Evolutionary conservation across 1,140 invertebrate species (phyloP).

Genomic region (Patella vulgata): DNA sequence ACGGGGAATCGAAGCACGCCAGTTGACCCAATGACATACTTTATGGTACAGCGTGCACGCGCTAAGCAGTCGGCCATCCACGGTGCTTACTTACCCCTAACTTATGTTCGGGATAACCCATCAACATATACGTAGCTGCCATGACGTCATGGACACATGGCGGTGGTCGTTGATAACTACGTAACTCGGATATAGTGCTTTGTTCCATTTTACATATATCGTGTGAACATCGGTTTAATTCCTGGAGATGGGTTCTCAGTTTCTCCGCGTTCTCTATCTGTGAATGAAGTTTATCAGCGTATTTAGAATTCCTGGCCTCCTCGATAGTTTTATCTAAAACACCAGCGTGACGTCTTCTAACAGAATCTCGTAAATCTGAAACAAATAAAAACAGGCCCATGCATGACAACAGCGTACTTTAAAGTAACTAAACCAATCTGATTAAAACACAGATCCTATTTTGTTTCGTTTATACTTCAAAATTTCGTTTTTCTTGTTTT

Average conservation of each 20-base stretch:
- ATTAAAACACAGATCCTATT: too few relatives aligned
- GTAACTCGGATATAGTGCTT: slow-evolving; percentile 52
- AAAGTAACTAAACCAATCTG: too few relatives aligned
- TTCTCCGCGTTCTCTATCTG: slow-evolving; percentile 47
- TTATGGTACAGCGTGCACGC: too few relatives aligned
- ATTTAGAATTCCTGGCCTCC: slow-evolving; percentile 39
- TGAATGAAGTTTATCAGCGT: slow-evolving; percentile 34
- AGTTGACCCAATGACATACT: too few relatives aligned
- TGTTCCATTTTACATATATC: slow-evolving; percentile 46
- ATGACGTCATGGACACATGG: slow-evolving; percentile 52
- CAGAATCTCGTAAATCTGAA: slow-evolving; percentile 54
- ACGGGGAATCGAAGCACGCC: too few relatives aligned
- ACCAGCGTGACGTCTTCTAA: slow-evolving; percentile 45
- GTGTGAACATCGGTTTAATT: slow-evolving; percentile 34
- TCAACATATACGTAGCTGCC: slow-evolving; percentile 49
- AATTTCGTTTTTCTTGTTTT: too few relatives aligned
- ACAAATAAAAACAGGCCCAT: too few relatives aligned
- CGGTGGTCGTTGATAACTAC: slow-evolving; percentile 53
- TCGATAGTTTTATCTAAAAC: slow-evolving; percentile 50
- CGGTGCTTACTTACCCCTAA: slow-evolving; percentile 45
- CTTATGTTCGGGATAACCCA: slow-evolving; percentile 46
- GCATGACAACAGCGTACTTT: too few relatives aligned
- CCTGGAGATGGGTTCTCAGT: slow-evolving; percentile 43
- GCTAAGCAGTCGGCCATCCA: too few relatives aligned
- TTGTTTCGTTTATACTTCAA: too few relatives aligned